Conservation (phyloP, 2,113 vertebrate species). For the Psammodynastes pulverulentus region DNA sequence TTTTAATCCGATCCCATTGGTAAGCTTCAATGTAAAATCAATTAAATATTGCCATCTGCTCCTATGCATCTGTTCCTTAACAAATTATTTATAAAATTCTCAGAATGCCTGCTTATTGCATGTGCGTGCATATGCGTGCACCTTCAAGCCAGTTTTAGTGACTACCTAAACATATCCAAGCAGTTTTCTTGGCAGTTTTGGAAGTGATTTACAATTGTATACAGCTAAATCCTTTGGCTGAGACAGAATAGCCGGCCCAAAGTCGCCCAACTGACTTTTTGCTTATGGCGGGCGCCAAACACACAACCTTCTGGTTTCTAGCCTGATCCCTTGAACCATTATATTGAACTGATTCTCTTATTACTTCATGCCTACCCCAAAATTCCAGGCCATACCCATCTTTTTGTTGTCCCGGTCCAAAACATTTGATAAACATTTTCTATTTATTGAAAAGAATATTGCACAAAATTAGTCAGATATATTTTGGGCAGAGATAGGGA, state of each 20-base stretch:
- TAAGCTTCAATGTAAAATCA: background rate
- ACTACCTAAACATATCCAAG: background rate
- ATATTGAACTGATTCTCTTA: background rate
- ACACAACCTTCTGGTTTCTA: background rate
- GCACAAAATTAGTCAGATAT: background rate
- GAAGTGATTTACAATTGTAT: background rate
- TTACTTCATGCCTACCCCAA: background rate
- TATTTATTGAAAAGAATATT: background rate
- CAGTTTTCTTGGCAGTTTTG: background rate
- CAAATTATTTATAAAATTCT: background rate
- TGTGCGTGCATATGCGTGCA: background rate
- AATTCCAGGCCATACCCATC: background rate
- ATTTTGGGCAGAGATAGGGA: background rate
- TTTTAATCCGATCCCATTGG: background rate
- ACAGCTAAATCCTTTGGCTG: background rate
- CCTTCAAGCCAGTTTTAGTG: background rate
- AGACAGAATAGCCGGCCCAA: background rate
- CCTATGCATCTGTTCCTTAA: background rate
- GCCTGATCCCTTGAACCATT: background rate
- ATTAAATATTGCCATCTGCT: background rate
- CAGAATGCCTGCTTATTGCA: background rate
- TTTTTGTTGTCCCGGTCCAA: background rate
- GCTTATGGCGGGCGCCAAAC: background rate
- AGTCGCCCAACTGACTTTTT: background rate
- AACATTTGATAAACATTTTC: background rate